A percentile compares a stretch with the other conserved stretches of the same genome.
Evolutionary conservation across 2,888 invertebrate genomes (phyloP).

Genomic region (Deilephila elpenor): DNA sequence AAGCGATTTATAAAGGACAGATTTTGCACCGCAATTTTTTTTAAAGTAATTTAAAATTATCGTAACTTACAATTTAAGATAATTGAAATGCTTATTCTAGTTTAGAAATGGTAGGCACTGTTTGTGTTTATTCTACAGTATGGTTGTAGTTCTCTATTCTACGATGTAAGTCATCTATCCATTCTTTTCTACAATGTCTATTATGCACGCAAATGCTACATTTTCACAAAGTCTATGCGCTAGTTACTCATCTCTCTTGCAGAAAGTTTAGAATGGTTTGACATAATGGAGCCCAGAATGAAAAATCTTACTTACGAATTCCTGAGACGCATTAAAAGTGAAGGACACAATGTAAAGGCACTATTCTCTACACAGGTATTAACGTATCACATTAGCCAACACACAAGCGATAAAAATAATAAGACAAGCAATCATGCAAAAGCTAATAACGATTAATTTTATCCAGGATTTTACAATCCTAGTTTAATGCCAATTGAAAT

Average conservation of each 20-base stretch:
- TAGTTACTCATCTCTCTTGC: neutral
- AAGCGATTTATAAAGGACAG: neutral
- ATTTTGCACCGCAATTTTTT: neutral
- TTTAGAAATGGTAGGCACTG: neutral
- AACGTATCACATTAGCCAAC: constrained; percentile 36
- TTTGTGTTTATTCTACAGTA: neutral
- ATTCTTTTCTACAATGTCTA: neutral
- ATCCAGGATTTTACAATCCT: constrained; percentile 42
- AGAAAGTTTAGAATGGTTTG: neutral
- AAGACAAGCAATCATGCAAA: constrained; percentile 55
- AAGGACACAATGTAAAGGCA: constrained; percentile 47
- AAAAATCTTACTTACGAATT: constrained; percentile 56
- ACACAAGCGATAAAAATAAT: constrained; percentile 44
- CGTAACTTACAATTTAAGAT: neutral
- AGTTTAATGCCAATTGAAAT: constrained; percentile 47
- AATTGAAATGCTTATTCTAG: neutral
- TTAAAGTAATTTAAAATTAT: neutral
- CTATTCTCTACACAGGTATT: constrained; percentile 31
- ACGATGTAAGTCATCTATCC: neutral
- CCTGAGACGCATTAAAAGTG: constrained; percentile 60
- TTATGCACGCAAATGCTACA: neutral
- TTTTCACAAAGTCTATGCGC: neutral
- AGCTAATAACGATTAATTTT: constrained; percentile 46
- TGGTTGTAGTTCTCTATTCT: neutral
- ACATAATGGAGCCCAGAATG: constrained; percentile 32